Conservation (phyloP, 2,113 vertebrate species). For the chimpanzee (Pan troglodytes) region DNA sequence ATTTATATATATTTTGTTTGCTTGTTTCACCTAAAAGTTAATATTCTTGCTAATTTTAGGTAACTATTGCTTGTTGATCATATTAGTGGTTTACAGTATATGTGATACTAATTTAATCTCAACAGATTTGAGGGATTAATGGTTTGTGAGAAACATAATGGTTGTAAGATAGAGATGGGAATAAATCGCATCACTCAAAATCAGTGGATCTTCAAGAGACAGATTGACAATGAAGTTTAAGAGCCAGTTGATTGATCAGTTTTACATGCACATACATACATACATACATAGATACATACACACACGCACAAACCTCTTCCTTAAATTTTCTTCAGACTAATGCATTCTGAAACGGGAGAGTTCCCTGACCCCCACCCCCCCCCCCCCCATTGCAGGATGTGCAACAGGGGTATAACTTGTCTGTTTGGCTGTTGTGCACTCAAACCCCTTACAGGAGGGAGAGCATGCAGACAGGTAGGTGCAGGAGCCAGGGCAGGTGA, state of each 20-base stretch:
- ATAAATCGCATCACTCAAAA: neutral
- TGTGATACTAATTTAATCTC: slow-evolving; percentile 34
- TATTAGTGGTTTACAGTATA: neutral
- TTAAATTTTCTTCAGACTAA: neutral
- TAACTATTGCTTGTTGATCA: neutral
- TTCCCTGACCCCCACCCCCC: too few species aligned
- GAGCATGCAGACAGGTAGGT: too few species aligned
- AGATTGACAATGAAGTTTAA: neutral
- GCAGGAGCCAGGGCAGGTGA: too few species aligned
- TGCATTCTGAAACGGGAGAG: too few species aligned
- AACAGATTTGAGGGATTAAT: neutral
- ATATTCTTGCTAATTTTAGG: slow-evolving; percentile 17
- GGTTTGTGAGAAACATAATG: neutral
- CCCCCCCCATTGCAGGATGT: too few species aligned
- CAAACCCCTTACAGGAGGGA: too few species aligned
- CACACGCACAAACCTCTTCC: neutral
- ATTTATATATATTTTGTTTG: neutral
- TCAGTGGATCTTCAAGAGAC: neutral
- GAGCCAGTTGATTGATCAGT: neutral
- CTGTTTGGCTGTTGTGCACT: too few species aligned
- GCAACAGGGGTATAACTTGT: too few species aligned
- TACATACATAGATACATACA: neutral
- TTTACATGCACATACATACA: neutral
- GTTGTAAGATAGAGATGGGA: neutral
- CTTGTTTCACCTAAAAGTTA: slow-evolving; percentile 21